Percentiles rank a stretch among this genome's conserved stretches.
Evolutionary conservation across 2,888 invertebrate genomes (phyloP).

Genomic region (Dyspetes luteomarginatus): DNA sequence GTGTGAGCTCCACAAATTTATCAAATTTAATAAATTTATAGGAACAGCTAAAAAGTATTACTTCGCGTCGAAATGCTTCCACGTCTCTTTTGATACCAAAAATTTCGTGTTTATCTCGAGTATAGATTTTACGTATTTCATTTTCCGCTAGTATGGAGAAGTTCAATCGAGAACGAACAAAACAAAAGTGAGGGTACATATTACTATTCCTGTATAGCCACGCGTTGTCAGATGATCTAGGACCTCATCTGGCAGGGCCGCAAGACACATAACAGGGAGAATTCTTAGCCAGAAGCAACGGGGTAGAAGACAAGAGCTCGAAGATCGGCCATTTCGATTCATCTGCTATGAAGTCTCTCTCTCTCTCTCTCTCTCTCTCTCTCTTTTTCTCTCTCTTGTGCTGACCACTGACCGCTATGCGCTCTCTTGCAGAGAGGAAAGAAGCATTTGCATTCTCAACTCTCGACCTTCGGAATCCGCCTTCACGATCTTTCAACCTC

Average conservation of each 20-base stretch:
- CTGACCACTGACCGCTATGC: slow-evolving; percentile 40
- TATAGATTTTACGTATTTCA: slow-evolving; percentile 25
- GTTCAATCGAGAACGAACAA: slow-evolving; percentile 40
- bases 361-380: slow-evolving; percentile 27
- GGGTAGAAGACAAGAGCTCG: slow-evolving; percentile 52
- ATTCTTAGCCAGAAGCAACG: slow-evolving; percentile 53
- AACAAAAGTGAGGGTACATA: slow-evolving; percentile 27
- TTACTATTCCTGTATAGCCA: slow-evolving; percentile 33
- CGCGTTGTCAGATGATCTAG: slow-evolving; percentile 36
- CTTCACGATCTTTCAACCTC: slow-evolving; percentile 60
- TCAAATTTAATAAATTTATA: no score
- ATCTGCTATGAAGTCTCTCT: slow-evolving; percentile 31
- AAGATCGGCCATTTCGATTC: slow-evolving; percentile 63
- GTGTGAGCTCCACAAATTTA: no score
- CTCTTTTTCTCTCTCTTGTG: slow-evolving; percentile 2
- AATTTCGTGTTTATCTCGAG: slow-evolving; percentile 26
- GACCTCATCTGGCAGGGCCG: slow-evolving; percentile 26
- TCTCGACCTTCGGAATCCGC: slow-evolving; percentile 58
- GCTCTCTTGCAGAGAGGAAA: slow-evolving; percentile 13
- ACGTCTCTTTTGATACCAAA: not conserved
- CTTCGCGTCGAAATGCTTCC: no score
- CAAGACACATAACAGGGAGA: slow-evolving; percentile 24
- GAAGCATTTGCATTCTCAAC: slow-evolving; percentile 58
- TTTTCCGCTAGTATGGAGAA: not conserved
- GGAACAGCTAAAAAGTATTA: no score